These are phyloP conservation scores for Stegostoma tigrinum DNA, from an alignment of 2,113 vertebrate species.

Conservation along the genomic window DNA sequence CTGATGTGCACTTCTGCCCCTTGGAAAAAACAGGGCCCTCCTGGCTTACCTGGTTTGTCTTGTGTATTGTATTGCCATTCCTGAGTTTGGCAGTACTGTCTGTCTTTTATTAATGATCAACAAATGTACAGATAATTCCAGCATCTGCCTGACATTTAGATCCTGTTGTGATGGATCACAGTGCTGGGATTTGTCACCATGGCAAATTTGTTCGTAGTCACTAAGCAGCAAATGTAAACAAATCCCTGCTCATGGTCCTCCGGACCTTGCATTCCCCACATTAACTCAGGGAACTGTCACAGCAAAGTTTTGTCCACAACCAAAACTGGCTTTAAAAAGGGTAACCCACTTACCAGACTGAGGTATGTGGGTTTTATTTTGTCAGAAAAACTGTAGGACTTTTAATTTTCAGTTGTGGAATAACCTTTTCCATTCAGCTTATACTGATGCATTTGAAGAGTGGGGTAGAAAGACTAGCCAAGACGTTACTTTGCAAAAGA, in stretches of 20 bases:
- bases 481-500: background rate
- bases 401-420: background rate
- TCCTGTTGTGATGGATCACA: conserved; percentile 19
- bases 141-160: background rate
- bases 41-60: background rate
- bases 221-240: background rate
- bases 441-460: background rate
- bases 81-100: background rate
- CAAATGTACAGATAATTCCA: conserved; percentile 9
- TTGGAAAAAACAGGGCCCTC: too few species aligned
- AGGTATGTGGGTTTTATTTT: background rate
- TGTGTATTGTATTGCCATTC: background rate
- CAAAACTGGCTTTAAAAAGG: background rate
- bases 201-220: background rate
- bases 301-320: background rate
- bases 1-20: background rate
- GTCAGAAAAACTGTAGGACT: background rate
- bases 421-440: background rate
- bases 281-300: background rate
- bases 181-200: background rate
- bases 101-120: conserved; percentile 3
- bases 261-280: background rate
- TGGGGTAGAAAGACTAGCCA: background rate
- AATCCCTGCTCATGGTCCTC: background rate
- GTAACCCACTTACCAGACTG: background rate